Percentiles rank a stretch among this genome's conserved stretches.
These are phyloP conservation scores for Drosophila oshimai DNA, from an alignment of 1,140 invertebrate species.

Conservation along the genomic window DNA sequence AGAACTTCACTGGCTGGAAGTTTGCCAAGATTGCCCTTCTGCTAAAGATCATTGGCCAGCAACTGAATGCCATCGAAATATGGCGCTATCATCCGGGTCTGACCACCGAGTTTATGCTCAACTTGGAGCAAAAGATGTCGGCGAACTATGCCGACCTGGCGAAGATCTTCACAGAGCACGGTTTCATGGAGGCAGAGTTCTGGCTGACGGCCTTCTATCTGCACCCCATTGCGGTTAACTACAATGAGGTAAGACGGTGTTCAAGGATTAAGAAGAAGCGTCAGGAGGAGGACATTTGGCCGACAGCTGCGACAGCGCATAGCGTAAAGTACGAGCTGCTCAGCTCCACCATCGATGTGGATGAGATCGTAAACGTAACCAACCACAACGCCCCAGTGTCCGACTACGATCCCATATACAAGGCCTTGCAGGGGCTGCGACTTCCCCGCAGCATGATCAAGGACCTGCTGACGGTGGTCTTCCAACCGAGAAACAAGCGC, in stretches of 20 bases:
- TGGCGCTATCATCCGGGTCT: slow-evolving; percentile 79
- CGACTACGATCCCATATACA: slow-evolving; percentile 63
- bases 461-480: slow-evolving; percentile 71
- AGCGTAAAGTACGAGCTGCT: slow-evolving; percentile 65
- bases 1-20: slow-evolving; percentile 76
- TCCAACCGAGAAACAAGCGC: slow-evolving; percentile 70
- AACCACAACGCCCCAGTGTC: slow-evolving; percentile 58
- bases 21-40: slow-evolving; percentile 74
- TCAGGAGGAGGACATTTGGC: slow-evolving; percentile 20
- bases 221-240: slow-evolving; percentile 52
- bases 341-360: slow-evolving; percentile 76
- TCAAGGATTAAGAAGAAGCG: slow-evolving; percentile 61
- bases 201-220: slow-evolving; percentile 79
- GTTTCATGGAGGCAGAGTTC: slow-evolving; percentile 75
- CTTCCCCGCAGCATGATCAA: slow-evolving; percentile 67
- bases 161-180: slow-evolving; percentile 62
- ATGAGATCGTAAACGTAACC: slow-evolving; percentile 68
- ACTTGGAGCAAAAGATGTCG: slow-evolving; percentile 65
- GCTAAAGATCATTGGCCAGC: slow-evolving; percentile 70
- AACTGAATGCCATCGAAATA: slow-evolving; percentile 74
- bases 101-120: slow-evolving; percentile 71
- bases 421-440: slow-evolving; percentile 49
- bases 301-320: background rate
- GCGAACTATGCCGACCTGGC: slow-evolving; percentile 67
- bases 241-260: slow-evolving; percentile 65